phyloP scores from a whole-genome alignment of 1,140 invertebrate species.

The Drosophila eugracilis region DNA sequence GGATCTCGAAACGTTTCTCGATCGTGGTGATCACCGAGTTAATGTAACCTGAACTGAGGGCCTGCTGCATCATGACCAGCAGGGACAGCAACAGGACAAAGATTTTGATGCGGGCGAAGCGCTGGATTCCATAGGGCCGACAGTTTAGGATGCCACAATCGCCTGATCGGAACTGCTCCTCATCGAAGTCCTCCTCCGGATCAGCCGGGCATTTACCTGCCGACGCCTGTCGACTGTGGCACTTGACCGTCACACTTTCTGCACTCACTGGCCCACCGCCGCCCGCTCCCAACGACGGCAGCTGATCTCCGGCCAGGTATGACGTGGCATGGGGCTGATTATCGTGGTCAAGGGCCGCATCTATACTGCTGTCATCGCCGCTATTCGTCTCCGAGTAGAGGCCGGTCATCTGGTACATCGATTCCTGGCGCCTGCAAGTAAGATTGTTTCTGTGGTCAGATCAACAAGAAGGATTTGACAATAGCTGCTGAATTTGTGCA shows the following conservation, averaged over 20 bases:
- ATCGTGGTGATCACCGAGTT: conserved; percentile 98
- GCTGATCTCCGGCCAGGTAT: conserved; percentile 10
- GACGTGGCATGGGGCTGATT: conserved; percentile 10
- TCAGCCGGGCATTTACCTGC: conserved; percentile 72
- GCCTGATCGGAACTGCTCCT: conserved; percentile 85
- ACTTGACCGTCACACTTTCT: conserved; percentile 86
- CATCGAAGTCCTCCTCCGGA: conserved; percentile 65
- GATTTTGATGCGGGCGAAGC: conserved; percentile 94
- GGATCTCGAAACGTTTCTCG: conserved; percentile 98
- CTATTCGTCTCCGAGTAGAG: conserved; percentile 90
- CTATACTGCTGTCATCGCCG: conserved; percentile 86
- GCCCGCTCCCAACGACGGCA: conserved; percentile 9
- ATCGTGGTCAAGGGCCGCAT: conserved; percentile 65
- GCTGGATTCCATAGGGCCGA: conserved; percentile 92
- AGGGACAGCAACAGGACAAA: conserved; percentile 97
- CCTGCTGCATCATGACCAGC: conserved; percentile 95
- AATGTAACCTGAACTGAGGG: conserved; percentile 94
- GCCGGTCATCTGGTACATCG: conserved; percentile 95
- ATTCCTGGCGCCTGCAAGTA: conserved; percentile 90
- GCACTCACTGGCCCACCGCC: conserved; percentile 1
- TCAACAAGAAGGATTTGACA: conserved; percentile 13
- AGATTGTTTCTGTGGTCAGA: conserved; percentile 30
- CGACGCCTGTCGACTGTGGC: conserved; percentile 92
- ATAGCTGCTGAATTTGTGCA: conserved; percentile 22
- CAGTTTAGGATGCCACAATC: conserved; percentile 94